Conservation (phyloP, 2,797 vertebrate species). For the Pantherophis vulpinus region DNA sequence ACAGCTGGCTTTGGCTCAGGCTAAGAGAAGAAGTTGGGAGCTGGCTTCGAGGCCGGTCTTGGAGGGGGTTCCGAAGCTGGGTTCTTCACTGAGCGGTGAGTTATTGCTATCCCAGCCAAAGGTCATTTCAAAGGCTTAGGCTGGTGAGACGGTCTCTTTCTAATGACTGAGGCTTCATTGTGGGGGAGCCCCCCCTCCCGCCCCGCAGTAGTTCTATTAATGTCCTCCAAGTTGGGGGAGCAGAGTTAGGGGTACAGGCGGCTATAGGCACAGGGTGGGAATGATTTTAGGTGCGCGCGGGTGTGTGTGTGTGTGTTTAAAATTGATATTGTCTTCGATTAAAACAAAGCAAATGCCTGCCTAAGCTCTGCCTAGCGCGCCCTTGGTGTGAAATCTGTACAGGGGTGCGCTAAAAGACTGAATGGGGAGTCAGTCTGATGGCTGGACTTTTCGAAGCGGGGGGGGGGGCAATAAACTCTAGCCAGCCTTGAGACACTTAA, state of each 20-base stretch:
- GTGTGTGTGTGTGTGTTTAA: too few species aligned
- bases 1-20: constrained; percentile 62
- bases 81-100: constrained; percentile 99
- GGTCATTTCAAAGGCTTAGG: constrained; percentile 98
- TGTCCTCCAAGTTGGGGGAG: constrained; percentile 64
- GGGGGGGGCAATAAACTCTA: neutral
- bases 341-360: neutral
- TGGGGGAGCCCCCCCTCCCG: constrained; percentile 63
- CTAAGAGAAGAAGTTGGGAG: constrained; percentile 76
- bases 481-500: neutral
- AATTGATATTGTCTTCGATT: neutral
- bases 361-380: neutral
- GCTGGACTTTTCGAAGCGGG: neutral
- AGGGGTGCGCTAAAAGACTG: neutral
- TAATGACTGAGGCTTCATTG: constrained; percentile 81
- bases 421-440: neutral
- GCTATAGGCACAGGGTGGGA: neutral
- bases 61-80: constrained; percentile 80
- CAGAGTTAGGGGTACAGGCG: constrained; percentile 36
- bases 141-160: constrained; percentile 85
- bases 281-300: neutral
- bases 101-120: constrained; percentile 89
- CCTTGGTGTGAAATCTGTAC: neutral
- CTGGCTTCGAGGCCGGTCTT: constrained; percentile 77
- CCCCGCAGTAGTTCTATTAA: constrained; percentile 62